Evolutionary conservation across 2,113 vertebrate species (phyloP).

Genomic region (Phylloscopus whistleri): DNA sequence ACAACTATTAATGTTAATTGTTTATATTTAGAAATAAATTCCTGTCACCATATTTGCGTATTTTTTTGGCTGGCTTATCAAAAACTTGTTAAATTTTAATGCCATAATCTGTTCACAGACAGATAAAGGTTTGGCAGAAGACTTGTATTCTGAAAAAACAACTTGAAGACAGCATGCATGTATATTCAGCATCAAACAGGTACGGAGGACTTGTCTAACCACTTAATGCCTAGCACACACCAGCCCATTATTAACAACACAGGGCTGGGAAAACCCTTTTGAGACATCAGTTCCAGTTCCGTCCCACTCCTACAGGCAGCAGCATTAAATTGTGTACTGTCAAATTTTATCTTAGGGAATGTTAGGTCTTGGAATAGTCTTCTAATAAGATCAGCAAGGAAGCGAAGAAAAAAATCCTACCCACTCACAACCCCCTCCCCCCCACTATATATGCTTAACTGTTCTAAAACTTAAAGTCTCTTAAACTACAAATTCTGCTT

Average conservation of each 20-base stretch:
- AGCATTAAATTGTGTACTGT: background rate
- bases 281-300: background rate
- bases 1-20: background rate
- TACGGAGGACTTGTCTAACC: background rate
- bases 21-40: background rate
- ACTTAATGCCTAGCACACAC: background rate
- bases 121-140: background rate
- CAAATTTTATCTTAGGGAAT: background rate
- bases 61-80: background rate
- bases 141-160: background rate
- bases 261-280: conserved; percentile 5
- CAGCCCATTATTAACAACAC: background rate
- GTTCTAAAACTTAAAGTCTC: background rate
- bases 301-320: background rate
- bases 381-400: background rate
- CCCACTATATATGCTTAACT: background rate
- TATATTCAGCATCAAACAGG: background rate
- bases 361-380: background rate
- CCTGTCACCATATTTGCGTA: background rate
- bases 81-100: background rate
- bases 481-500: background rate
- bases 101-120: background rate
- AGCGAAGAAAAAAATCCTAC: background rate
- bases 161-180: background rate
- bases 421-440: background rate